A percentile compares a stretch with the other conserved stretches of the same genome.
These are phyloP conservation scores for Agriopis marginaria DNA, from an alignment of 2,888 invertebrate genomes.

Conservation along the genomic window DNA sequence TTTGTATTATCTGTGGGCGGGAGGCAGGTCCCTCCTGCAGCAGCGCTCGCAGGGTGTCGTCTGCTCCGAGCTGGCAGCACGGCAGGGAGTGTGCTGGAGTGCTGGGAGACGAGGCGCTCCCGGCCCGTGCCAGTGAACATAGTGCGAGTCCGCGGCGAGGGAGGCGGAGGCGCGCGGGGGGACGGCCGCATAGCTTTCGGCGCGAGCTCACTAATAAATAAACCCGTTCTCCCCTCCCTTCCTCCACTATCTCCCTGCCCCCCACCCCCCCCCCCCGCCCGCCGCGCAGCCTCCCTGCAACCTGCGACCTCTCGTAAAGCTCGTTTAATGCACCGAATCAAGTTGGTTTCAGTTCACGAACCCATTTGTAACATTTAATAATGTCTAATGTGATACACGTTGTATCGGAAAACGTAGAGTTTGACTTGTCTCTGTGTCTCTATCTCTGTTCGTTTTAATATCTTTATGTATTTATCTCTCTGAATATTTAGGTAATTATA, in stretches of 20 bases:
- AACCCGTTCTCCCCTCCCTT: constrained; percentile 67
- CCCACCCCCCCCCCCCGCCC: constrained; percentile 41
- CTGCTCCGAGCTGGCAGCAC: no score
- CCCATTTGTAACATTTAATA: background rate
- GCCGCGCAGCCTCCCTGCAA: constrained; percentile 52
- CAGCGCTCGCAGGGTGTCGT: no score
- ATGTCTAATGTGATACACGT: background rate
- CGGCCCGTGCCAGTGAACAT: background rate
- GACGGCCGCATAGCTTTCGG: constrained; percentile 61
- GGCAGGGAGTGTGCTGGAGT: no score
- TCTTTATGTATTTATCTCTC: no score
- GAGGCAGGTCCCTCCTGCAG: no score
- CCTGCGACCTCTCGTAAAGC: constrained; percentile 51
- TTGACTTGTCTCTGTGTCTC: background rate
- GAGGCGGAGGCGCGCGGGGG: constrained; percentile 4
- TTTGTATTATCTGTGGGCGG: no score
- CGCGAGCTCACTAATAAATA: constrained; percentile 72
- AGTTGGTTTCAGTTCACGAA: constrained; percentile 53
- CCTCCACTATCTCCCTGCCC: constrained; percentile 32
- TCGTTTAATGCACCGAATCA: constrained; percentile 63
- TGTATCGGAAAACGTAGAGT: background rate
- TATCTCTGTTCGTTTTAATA: background rate
- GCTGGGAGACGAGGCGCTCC: no score
- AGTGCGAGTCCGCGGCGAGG: background rate
- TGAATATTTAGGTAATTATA: no score